Conservation (phyloP, 2,113 vertebrate species). For the Scolopax mira region DNA sequence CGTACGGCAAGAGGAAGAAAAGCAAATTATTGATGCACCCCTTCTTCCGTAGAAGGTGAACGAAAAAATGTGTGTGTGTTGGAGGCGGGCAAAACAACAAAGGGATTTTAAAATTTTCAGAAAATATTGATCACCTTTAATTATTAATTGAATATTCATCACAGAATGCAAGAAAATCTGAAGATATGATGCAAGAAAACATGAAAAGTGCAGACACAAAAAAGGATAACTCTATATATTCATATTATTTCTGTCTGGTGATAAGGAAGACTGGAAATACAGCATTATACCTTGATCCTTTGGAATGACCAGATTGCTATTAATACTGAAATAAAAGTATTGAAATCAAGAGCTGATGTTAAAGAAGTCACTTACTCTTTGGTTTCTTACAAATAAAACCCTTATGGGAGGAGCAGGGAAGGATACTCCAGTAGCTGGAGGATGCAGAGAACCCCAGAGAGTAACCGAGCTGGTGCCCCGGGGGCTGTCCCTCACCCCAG, state of each 20-base stretch:
- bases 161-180: neutral
- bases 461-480: slow-evolving; percentile 17
- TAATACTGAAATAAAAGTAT: neutral
- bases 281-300: rapidly evolving
- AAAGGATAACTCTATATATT: neutral
- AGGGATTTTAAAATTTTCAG: neutral
- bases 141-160: neutral
- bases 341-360: neutral
- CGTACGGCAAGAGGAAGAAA: neutral
- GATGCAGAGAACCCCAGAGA: slow-evolving; percentile 78
- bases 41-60: neutral
- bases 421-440: slow-evolving; percentile 76
- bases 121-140: neutral
- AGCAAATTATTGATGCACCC: neutral
- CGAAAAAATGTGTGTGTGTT: neutral
- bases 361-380: slow-evolving; percentile 78
- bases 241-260: neutral
- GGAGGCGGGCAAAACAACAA: neutral
- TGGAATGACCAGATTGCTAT: neutral
- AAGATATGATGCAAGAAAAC: neutral
- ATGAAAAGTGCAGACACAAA: neutral
- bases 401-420: slow-evolving; percentile 75
- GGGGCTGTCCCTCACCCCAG: too few species aligned
- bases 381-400: slow-evolving; percentile 87
- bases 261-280: neutral